Conservation (phyloP, 2,797 vertebrate species). For the Dicrostonyx torquatus region DNA sequence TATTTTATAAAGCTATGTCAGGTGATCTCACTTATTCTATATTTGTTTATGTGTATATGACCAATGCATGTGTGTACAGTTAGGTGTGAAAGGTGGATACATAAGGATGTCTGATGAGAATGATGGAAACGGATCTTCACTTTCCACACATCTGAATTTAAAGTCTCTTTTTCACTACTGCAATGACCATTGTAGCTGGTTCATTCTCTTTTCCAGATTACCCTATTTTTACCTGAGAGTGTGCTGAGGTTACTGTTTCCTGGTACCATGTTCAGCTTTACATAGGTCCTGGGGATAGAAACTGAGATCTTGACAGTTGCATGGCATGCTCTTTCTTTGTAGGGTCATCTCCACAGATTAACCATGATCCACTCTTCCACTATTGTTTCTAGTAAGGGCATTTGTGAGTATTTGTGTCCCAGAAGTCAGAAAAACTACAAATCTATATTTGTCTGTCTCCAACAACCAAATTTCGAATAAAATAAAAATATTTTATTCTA, state of each 20-base stretch:
- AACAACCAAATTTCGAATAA: neutral
- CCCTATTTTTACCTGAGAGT: neutral
- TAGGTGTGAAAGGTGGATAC: neutral
- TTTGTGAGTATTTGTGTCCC: neutral
- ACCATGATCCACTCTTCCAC: neutral
- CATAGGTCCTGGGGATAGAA: neutral
- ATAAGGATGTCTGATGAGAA: no score
- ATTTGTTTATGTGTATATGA: neutral
- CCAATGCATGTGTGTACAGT: neutral
- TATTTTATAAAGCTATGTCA: neutral
- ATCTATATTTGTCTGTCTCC: neutral
- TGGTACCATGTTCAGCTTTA: neutral
- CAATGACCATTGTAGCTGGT: neutral
- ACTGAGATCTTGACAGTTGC: neutral
- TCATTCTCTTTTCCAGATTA: neutral
- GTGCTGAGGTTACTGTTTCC: no score
- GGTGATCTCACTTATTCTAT: neutral
- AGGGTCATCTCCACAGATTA: neutral
- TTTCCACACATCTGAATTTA: neutral
- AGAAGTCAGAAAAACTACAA: neutral
- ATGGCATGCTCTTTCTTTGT: neutral
- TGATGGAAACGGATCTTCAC: no score
- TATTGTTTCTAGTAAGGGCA: neutral
- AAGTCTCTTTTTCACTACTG: neutral
- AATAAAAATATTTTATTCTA: neutral